phyloP scores from a whole-genome alignment of 1,140 invertebrate genomes.

The Drosophila grimshawi region DNA sequence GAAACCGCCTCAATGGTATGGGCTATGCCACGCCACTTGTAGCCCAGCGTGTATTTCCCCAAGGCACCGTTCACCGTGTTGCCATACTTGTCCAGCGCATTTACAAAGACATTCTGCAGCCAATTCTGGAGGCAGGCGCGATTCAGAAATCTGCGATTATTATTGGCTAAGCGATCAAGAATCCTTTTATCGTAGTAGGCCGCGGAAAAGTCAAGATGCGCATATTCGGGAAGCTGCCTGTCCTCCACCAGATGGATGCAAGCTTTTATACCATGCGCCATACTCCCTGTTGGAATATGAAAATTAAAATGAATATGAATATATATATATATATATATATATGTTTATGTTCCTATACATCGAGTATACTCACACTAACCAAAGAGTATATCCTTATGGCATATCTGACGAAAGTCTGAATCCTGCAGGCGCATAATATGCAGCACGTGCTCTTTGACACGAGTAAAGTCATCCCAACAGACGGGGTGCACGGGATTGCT shows the following conservation, averaged over 20 bases:
- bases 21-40: slow-evolving; percentile 12
- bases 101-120: slow-evolving; percentile 40
- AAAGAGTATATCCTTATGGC: slow-evolving; percentile 28
- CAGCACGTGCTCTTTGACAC: slow-evolving; percentile 35
- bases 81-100: slow-evolving; percentile 8
- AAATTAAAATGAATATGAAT: too few species aligned
- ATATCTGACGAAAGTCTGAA: slow-evolving; percentile 31
- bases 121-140: slow-evolving; percentile 30
- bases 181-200: background rate
- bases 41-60: slow-evolving; percentile 29
- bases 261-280: slow-evolving; percentile 32
- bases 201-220: slow-evolving; percentile 50
- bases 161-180: slow-evolving; percentile 20
- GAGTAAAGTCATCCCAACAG: slow-evolving; percentile 30
- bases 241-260: slow-evolving; percentile 32
- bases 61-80: background rate
- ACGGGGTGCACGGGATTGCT: too few species aligned
- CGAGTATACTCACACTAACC: slow-evolving; percentile 34
- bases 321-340: too few species aligned
- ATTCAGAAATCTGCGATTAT: slow-evolving; percentile 19
- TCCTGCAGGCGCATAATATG: slow-evolving; percentile 6
- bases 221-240: slow-evolving; percentile 46
- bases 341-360: too few species aligned
- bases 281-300: slow-evolving; percentile 41
- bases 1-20: slow-evolving; percentile 50